Conservation (phyloP, 2,888 invertebrate species). For the Ferrisia virgata region DNA sequence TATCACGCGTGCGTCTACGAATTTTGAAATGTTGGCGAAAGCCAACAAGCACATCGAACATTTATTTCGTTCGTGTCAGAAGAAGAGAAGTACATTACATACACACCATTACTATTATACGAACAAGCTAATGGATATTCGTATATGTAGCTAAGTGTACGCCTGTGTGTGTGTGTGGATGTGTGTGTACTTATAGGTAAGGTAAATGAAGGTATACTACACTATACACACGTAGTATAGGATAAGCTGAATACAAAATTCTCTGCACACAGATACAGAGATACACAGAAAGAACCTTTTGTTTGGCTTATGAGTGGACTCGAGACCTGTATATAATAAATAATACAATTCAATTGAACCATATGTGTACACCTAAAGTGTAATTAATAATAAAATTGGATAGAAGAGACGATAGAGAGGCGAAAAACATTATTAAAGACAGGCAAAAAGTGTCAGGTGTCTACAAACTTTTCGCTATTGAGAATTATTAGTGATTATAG, state of each 20-base stretch:
- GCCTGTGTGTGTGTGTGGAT: too few relatives aligned
- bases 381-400: too few relatives aligned
- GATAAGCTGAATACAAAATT: background rate
- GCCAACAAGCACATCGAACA: conserved; percentile 26
- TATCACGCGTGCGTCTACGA: conserved; percentile 42
- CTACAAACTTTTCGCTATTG: too few relatives aligned
- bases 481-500: too few relatives aligned
- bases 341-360: background rate
- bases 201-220: background rate
- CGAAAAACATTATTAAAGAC: background rate
- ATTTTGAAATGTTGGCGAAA: conserved; percentile 41
- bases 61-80: conserved; percentile 18
- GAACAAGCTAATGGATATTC: background rate
- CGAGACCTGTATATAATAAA: background rate
- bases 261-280: background rate
- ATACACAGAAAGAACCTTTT: background rate
- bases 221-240: background rate
- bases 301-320: background rate
- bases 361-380: too few relatives aligned
- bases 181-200: too few relatives aligned
- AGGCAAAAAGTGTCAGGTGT: too few relatives aligned
- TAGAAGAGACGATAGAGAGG: too few relatives aligned
- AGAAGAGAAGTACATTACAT: background rate
- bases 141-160: too few relatives aligned
- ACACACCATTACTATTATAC: too few relatives aligned